Conservation (phyloP, 1,140 invertebrate species). For the Bilobella aurantiaca region DNA sequence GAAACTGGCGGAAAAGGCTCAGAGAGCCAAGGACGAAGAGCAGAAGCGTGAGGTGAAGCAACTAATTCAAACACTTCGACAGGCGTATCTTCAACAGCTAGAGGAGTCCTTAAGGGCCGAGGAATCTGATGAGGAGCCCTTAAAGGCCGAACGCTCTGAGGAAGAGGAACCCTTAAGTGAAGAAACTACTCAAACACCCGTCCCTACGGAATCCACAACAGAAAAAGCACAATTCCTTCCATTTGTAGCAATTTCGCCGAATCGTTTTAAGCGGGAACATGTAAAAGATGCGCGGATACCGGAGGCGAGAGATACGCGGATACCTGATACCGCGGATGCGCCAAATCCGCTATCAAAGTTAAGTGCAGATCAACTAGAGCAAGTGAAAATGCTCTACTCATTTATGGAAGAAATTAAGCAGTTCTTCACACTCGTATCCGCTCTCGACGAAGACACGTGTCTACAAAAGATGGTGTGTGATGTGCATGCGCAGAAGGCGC, state of each 20-base stretch:
- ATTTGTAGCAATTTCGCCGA: too few species aligned
- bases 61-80: conserved; percentile 24
- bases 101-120: conserved; percentile 19
- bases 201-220: neutral
- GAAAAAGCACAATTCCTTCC: too few species aligned
- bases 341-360: neutral
- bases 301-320: too few species aligned
- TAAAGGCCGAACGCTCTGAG: neutral
- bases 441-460: conserved; percentile 31
- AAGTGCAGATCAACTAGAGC: neutral
- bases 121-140: neutral
- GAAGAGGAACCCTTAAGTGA: neutral
- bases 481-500: conserved; percentile 26
- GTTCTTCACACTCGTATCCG: conserved; percentile 30
- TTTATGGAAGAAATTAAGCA: conserved; percentile 32
- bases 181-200: neutral
- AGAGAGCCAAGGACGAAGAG: conserved; percentile 13
- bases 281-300: too few species aligned
- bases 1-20: conserved; percentile 18
- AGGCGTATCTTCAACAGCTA: conserved; percentile 29
- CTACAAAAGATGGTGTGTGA: conserved; percentile 34
- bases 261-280: neutral
- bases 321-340: too few species aligned
- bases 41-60: conserved; percentile 23
- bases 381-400: conserved; percentile 15